phyloP scores from a whole-genome alignment of 2,888 invertebrate genomes.

The Caenorhabditis sp. region DNA sequence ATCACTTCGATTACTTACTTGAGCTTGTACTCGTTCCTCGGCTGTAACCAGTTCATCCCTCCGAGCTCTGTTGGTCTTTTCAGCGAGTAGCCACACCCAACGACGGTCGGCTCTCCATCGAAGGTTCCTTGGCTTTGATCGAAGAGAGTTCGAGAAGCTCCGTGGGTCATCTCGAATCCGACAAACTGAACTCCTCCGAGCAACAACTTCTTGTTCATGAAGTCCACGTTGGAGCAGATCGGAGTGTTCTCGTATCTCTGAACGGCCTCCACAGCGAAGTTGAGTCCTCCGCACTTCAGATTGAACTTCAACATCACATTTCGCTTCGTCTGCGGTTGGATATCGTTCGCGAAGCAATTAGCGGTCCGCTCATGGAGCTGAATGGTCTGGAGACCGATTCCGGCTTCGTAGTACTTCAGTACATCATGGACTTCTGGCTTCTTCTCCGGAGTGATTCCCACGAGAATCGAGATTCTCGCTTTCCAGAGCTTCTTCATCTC shows the following conservation, averaged over 20 bases:
- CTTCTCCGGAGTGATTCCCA: conserved; percentile 42
- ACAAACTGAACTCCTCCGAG: conserved; percentile 59
- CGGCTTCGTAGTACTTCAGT: conserved; percentile 59
- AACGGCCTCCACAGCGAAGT: conserved; percentile 51
- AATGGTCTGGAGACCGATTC: conserved; percentile 53
- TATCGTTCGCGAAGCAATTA: too few relatives aligned
- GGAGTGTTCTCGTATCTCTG: neutral
- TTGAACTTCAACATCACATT: conserved; percentile 71
- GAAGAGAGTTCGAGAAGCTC: conserved; percentile 55
- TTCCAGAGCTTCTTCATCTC: conserved; percentile 32
- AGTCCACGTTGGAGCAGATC: conserved; percentile 16
- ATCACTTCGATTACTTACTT: neutral
- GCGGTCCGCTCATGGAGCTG: conserved; percentile 43
- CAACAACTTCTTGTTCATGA: conserved; percentile 27
- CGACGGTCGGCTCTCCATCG: conserved; percentile 67
- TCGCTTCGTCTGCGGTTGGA: too few relatives aligned
- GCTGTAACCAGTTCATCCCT: conserved; percentile 56
- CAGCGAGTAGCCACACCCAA: conserved; percentile 64
- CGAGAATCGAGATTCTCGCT: neutral
- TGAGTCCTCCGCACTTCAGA: conserved; percentile 68
- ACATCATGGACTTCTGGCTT: conserved; percentile 56
- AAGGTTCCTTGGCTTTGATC: conserved; percentile 47
- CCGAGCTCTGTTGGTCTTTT: conserved; percentile 34
- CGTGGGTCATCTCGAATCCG: conserved; percentile 69
- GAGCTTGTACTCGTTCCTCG: conserved; percentile 35